Evolutionary conservation across 2,797 vertebrate species (phyloP), one percentile per base, ranked within the genome.

Genomic region (Pithecia hirsuta): DNA sequence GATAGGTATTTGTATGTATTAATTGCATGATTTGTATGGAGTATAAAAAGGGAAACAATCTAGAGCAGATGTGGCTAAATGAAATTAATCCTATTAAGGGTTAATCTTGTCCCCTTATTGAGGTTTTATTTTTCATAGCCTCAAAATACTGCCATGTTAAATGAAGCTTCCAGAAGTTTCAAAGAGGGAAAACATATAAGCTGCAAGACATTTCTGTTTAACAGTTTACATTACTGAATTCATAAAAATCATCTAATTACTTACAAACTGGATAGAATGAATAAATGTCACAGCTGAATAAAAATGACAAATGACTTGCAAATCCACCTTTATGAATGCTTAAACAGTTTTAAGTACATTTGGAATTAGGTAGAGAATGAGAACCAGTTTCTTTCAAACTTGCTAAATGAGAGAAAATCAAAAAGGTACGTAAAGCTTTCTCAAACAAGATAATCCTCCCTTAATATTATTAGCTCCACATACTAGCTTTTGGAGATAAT

Each of bases 1-100:
- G 55, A 22, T 67, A 92, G 39, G 13, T 59, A 74, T 50, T 39
- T 30, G 13, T 33, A 64, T 8, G 10, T 72, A 90, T 28, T 98
- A 98, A 98, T 98, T 98, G 98, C 97, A 98, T 98, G 98, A 98
- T 98, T 97, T 98, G 97, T 98, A 98, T 97, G 97, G 89, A 96
- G 97, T 96, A 94, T 97, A 98, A 98, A 98, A 98, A 50, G 61
- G 22, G 92, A 98, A 98, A 98, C 96, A 97, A 98, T 98, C 96
- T 97, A 36, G 97, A 98, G 96, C 98, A 98, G 98, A 98, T 98
- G 98, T 97, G 97, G 98, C 96, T 98, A 98, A 98, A 98, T 98
- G 94, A 98, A 98, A 98, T 98, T 98, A 98, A 98, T 98, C 95
- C 97, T 96, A 98, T 98, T 98, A 98, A 98, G 24, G 20, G 33